Evolutionary conservation across 2,888 invertebrate species (phyloP), one percentile per base, ranked within the genome.

Genomic region (Iphiclides podalirius): DNA sequence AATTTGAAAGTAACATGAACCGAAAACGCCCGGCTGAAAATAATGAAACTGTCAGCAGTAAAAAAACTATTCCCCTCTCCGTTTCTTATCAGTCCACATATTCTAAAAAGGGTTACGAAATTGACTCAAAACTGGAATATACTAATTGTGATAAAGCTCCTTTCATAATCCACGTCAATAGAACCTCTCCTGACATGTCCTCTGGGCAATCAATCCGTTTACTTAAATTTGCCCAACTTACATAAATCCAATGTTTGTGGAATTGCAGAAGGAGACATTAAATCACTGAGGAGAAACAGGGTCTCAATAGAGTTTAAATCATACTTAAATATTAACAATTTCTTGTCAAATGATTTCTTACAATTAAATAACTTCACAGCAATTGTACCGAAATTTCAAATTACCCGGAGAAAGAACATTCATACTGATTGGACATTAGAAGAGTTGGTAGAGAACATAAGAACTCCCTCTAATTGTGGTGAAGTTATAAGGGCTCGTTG

Each of bases 401-500:
- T 26, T 8, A 26, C 26, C 8, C 26, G 12, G 1, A 26, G 6
- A 2, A 26, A 26, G 9, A 38, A 17, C 6, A 31, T 53, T 1
- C 42, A 49, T 6, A 23, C 43, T 0, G 52, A 52, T 7, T 36
- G 39, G 39, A n/a, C n/a, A n/a, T n/a, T n/a, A n/a, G n/a, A n/a
- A n/a, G n/a, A n/a, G n/a, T n/a, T n/a, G n/a, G n/a, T 38, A 0
- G 40, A 48, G 0, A 37, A 42, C 8, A 8, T 53, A 1, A 20
- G 20, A 8, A 11, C 38, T 7, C 44, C 41, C 8, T 14, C 15
- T 8, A 31, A 35, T 14, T 38, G 34, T 42, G 38, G 39, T 1
- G 33, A 28, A 9, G 20, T 49, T 1, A 11, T 53, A 11, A 50
- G 51, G 20, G 53, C 53, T 8, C 34, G 51, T 9, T 15, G 45